A percentile compares a stretch with the other conserved stretches of the same genome.
These are phyloP conservation scores for Scomber scombrus DNA, from an alignment of 2,113 vertebrate species.

Conservation along the genomic window DNA sequence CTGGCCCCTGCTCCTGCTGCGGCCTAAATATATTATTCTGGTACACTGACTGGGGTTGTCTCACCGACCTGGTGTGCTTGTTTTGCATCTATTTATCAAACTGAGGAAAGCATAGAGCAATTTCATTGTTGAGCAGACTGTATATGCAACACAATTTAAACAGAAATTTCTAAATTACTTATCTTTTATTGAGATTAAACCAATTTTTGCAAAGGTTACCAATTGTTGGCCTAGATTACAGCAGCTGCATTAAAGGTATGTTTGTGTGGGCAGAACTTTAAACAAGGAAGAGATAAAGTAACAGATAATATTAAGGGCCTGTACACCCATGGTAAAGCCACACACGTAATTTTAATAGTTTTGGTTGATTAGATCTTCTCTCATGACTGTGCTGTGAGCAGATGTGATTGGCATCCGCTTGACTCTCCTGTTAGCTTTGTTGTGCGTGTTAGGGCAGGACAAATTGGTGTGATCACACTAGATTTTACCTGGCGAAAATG, in stretches of 20 bases:
- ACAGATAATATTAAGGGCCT: background rate
- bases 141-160: too few species aligned
- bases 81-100: slow-evolving; percentile 49
- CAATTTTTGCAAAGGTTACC: background rate
- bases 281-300: too few species aligned
- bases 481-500: too few species aligned
- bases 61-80: slow-evolving; percentile 27
- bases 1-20: slow-evolving; percentile 54
- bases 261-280: background rate
- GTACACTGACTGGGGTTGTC: slow-evolving; percentile 37
- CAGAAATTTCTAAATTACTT: too few species aligned
- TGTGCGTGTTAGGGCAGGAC: background rate
- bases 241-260: background rate
- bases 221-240: too few species aligned
- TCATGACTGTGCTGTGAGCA: background rate
- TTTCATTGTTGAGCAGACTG: slow-evolving; percentile 24
- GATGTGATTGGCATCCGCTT: background rate
- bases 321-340: background rate
- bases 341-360: background rate
- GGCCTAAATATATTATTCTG: slow-evolving; percentile 67
- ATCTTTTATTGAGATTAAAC: too few species aligned
- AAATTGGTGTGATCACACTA: background rate
- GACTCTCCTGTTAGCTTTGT: background rate
- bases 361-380: background rate
- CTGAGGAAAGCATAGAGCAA: slow-evolving; percentile 23